These are phyloP conservation scores for Symphodus melops DNA, from an alignment of 2,113 vertebrate genomes.

Conservation along the genomic window DNA sequence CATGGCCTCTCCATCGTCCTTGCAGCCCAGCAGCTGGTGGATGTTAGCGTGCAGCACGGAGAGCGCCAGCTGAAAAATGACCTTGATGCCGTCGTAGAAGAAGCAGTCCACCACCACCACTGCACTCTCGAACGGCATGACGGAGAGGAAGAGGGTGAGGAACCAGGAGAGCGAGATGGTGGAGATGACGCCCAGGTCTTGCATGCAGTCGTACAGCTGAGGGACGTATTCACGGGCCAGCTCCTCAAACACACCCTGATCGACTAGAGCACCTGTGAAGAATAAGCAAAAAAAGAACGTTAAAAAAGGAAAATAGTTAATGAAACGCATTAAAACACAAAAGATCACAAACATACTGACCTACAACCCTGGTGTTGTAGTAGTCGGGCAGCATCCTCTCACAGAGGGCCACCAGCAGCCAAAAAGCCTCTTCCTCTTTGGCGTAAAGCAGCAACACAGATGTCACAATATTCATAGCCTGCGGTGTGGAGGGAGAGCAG, in stretches of 20 bases:
- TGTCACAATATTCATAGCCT: constrained; percentile 99
- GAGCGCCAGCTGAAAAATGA: constrained; percentile 97
- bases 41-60: constrained; percentile 96
- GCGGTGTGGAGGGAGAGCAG: constrained; percentile 3
- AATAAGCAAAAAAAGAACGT: background rate
- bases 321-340: background rate
- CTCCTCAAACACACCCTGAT: constrained; percentile 98
- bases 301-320: background rate
- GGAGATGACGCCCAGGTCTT: constrained; percentile 97
- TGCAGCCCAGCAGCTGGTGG: constrained; percentile 93
- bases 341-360: constrained; percentile 79
- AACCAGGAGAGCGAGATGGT: constrained; percentile 99
- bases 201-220: constrained; percentile 99
- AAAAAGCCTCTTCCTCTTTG: constrained; percentile 98
- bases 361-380: constrained; percentile 98
- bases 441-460: constrained; percentile 96
- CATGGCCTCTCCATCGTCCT: constrained; percentile 99
- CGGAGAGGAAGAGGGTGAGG: constrained; percentile 97
- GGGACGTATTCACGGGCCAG: constrained; percentile 94
- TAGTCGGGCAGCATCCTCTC: constrained; percentile 99
- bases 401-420: constrained; percentile 96
- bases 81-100: constrained; percentile 99
- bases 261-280: constrained; percentile 91
- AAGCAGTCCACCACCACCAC: constrained; percentile 99
- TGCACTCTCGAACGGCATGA: constrained; percentile 98